Evolutionary conservation across 2,888 invertebrate species (phyloP).

Genomic region (Colletes collaris): DNA sequence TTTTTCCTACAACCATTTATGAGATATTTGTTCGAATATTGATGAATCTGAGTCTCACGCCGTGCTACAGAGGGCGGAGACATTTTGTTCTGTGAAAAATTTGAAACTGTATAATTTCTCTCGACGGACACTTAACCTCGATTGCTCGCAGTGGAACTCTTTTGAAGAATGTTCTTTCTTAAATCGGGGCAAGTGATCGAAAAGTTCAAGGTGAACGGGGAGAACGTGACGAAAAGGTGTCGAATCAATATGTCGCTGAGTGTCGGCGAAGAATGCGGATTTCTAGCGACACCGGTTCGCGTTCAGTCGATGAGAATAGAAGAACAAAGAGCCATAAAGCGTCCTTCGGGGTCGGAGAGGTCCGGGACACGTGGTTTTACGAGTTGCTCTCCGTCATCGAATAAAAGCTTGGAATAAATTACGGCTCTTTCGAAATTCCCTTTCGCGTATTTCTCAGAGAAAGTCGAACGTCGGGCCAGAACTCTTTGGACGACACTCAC

Average conservation of each 20-base stretch:
- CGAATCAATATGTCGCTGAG: conserved; percentile 27
- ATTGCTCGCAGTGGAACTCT: too few relatives aligned
- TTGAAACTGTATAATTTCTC: too few relatives aligned
- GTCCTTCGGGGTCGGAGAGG: conserved; percentile 6
- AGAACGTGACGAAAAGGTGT: background rate
- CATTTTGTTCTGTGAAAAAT: too few relatives aligned
- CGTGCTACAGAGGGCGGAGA: too few relatives aligned
- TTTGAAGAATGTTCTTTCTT: background rate
- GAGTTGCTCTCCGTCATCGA: conserved; percentile 23
- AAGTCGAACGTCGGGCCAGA: conserved; percentile 14
- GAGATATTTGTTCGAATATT: too few relatives aligned
- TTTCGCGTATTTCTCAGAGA: conserved; percentile 35
- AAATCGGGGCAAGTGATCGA: conserved; percentile 13
- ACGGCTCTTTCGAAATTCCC: conserved; percentile 42
- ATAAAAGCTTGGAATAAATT: conserved; percentile 49
- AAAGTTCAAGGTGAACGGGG: conserved; percentile 21
- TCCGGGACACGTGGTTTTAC: conserved; percentile 24
- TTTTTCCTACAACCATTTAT: too few relatives aligned
- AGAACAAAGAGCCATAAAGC: conserved; percentile 31
- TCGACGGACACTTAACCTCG: too few relatives aligned
- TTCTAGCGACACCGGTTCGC: conserved; percentile 23
- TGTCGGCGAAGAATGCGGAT: conserved; percentile 9
- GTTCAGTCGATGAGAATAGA: conserved; percentile 26
- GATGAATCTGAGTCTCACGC: too few relatives aligned
- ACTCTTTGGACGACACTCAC: conserved; percentile 4